Base-by-base conservation (phyloP, 2,888 invertebrate species). In the Sussaba pulchella region DNA sequence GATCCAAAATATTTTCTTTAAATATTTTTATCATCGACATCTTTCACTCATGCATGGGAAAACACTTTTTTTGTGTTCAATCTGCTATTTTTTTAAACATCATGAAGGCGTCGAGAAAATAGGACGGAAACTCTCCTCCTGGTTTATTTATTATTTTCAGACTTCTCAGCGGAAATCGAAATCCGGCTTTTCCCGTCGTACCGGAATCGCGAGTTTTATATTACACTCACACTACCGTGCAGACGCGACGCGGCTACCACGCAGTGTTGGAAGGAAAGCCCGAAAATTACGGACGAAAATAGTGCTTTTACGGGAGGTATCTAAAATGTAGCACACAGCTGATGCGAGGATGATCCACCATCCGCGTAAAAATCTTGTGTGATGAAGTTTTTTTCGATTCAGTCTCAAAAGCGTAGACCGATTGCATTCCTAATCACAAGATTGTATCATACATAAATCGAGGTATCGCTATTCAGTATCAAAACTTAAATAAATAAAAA, bases 131-230 rank as follows among this genome's bases (percentile, higher is more conserved):
- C 14, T 17, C 21, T 21, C 50, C 66, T 14, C 43, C 63, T 61
- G 21, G 47, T 52, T 73, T 79, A 69, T 74, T 69, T 79, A 76
- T 67, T 75, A 59, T 78, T 79, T 76, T 59, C n/a, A 61, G 72
- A 31, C 72, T 61, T 67, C 61, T 47, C 66, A 63, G 17, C 71
- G 77, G 24, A 81, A 77, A 69, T 81, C 72, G 45, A 73, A 71
- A 73, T 69, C 67, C 67, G 72, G 57, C 45, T 77, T 81, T 50
- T 73, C 59, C 66, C 73, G 12, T 14, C 78, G 69, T 75, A 57
- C 71, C 67, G 63, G 54, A 26, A 67, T 75, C 79, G 63, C 79
- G 75, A 79, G 76, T 39, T 75, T 75, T 82, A 72, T 75, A 76
- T 71, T 74, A 45, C 54, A 45, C 41, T 59, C 47, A 81, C 45